phyloP scores from a whole-genome alignment of 2,888 invertebrate genomes.

The Willowsia nigromaculata region DNA sequence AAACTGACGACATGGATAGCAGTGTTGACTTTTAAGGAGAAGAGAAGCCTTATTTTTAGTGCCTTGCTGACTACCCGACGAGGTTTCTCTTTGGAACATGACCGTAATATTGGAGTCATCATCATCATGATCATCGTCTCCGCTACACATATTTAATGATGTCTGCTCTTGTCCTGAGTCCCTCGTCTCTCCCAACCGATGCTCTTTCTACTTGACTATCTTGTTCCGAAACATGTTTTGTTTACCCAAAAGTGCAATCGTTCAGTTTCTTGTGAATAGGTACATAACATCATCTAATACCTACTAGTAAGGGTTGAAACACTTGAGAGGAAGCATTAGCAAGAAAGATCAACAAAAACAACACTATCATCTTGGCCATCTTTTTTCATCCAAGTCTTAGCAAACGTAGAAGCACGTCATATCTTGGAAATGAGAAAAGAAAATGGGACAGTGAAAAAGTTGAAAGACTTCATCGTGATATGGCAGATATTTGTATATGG shows the following conservation, averaged over 20 bases:
- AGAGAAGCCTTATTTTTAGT: neutral
- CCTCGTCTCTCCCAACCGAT: neutral
- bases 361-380: neutral
- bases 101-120: slow-evolving; percentile 25
- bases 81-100: slow-evolving; percentile 21
- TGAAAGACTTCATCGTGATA: neutral
- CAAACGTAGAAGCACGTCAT: neutral
- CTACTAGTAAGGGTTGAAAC: too few relatives aligned
- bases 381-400: neutral
- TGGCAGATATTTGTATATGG: too few relatives aligned
- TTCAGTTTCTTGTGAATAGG: slow-evolving; percentile 44
- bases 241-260: slow-evolving; percentile 68
- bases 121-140: slow-evolving; percentile 23
- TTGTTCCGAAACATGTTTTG: slow-evolving; percentile 22
- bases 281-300: neutral
- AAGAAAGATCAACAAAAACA: too few relatives aligned
- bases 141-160: slow-evolving; percentile 38
- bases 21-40: neutral
- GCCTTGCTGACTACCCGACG: slow-evolving; percentile 21
- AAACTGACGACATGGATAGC: neutral
- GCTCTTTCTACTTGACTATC: neutral
- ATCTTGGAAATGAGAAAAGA: neutral
- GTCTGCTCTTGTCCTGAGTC: slow-evolving; percentile 7
- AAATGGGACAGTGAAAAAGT: neutral
- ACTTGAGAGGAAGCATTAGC: too few relatives aligned